Evolutionary conservation across 1,140 invertebrate genomes (phyloP).

Genomic region (Drosophila micromelanica): DNA sequence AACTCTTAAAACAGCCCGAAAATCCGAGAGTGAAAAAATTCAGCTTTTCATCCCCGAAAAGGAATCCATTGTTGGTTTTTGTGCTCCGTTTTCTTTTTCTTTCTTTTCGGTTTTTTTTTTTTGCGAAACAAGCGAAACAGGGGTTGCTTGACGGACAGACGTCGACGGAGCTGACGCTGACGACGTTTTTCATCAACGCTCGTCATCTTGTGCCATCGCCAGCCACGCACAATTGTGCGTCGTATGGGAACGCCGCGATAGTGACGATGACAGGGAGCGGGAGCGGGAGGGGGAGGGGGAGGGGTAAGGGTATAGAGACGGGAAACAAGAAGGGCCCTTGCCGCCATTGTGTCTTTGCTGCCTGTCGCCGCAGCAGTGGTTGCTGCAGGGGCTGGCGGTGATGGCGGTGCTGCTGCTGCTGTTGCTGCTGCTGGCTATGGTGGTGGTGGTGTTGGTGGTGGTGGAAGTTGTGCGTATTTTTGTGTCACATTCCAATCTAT

Average conservation of each 20-base stretch:
- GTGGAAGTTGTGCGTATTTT: slow-evolving; percentile 83
- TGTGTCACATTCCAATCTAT: slow-evolving; percentile 85
- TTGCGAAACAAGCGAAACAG: slow-evolving; percentile 52
- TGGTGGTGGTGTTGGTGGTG: slow-evolving; percentile 45
- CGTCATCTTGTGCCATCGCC: slow-evolving; percentile 81
- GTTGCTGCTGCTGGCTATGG: background rate
- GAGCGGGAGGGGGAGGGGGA: background rate
- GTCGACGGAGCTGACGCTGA: slow-evolving; percentile 54
- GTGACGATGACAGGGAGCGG: background rate
- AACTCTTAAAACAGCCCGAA: slow-evolving; percentile 55
- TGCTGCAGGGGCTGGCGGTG: slow-evolving; percentile 34
- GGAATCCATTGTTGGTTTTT: slow-evolving; percentile 73
- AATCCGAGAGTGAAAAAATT: slow-evolving; percentile 65
- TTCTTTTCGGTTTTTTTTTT: slow-evolving; percentile 20
- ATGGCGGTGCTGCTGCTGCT: slow-evolving; percentile 36
- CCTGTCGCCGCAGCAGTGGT: slow-evolving; percentile 32
- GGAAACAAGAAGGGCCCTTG: slow-evolving; percentile 29
- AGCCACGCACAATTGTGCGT: slow-evolving; percentile 58
- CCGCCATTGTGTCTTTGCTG: slow-evolving; percentile 58
- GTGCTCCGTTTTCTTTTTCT: slow-evolving; percentile 39
- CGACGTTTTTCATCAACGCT: slow-evolving; percentile 80
- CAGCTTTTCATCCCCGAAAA: slow-evolving; percentile 73
- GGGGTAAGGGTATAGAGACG: background rate
- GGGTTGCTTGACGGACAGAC: slow-evolving; percentile 81
- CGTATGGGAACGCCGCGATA: slow-evolving; percentile 30